A percentile compares a stretch with the other conserved stretches of the same genome.
Conservation (phyloP, 2,888 invertebrate genomes). For the Drosophila algonquin region DNA sequence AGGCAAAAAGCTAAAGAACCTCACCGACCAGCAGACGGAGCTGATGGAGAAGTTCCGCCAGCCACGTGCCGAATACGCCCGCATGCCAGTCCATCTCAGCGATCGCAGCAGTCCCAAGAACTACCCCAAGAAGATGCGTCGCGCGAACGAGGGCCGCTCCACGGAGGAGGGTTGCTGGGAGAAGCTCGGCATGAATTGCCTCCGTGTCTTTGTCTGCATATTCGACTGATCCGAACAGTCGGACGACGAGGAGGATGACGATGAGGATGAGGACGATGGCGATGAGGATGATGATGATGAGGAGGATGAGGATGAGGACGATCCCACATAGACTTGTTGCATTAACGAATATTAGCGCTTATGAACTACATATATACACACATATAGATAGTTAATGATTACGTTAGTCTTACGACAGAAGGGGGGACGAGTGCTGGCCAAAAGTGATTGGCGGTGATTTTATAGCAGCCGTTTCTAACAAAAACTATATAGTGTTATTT, state of each 20-base stretch:
- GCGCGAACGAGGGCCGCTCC: constrained; percentile 74
- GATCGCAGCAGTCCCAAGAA: constrained; percentile 83
- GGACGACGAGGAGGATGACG: constrained; percentile 34
- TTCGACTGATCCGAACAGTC: constrained; percentile 81
- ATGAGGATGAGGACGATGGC: constrained; percentile 18
- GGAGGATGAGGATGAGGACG: constrained; percentile 18
- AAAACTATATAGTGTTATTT: constrained; percentile 58
- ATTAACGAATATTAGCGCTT: constrained; percentile 79
- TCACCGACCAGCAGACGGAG: constrained; percentile 82
- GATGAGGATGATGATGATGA: constrained; percentile 6
- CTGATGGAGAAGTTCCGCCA: constrained; percentile 83
- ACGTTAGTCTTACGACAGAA: constrained; percentile 63
- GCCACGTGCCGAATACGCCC: constrained; percentile 82
- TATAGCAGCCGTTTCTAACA: constrained; percentile 73
- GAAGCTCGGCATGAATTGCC: constrained; percentile 82
- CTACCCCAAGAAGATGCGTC: constrained; percentile 84
- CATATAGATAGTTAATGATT: constrained; percentile 46
- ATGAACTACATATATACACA: constrained; percentile 62
- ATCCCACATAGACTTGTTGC: constrained; percentile 70
- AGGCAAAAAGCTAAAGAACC: constrained; percentile 82
- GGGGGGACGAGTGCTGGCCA: constrained; percentile 50
- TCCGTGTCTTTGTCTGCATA: constrained; percentile 83
- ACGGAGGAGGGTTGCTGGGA: constrained; percentile 83
- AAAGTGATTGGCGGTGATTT: constrained; percentile 65
- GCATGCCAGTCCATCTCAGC: constrained; percentile 84